Evolutionary conservation across 1,140 invertebrate genomes (phyloP), one percentile per base, ranked within the genome.

Genomic region (Episyrphus balteatus): DNA sequence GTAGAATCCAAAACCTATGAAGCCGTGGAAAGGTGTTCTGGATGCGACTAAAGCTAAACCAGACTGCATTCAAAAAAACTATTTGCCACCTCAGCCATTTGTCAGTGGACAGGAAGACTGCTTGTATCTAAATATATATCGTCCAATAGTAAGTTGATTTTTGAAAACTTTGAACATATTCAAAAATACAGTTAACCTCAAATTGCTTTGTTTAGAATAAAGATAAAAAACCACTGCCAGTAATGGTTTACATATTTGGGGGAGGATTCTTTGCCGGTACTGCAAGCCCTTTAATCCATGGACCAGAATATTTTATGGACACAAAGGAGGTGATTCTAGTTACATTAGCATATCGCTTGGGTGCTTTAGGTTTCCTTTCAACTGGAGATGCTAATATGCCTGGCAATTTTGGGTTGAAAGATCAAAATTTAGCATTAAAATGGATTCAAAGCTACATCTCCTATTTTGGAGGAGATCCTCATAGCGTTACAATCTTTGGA

Each of bases 41-140:
- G 52, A 68, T 54, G 66, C 60, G 14, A 58, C 50, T 34, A 6
- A 12, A 5, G 38, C 56, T 8, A 62, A 55, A 43, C 3, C 42
- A 12, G 60, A 64, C 39, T 68, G 66, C 45, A 55, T 66, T 43
- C 66, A 68, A 48, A 66, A 66, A 51, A 68, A 68, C 49, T 61
- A 60, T 49, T 48, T 68, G 14, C 8, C 68, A 36, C 61, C 61
- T 2, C 55, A 49, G 18, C 60, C 61, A 0, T 11, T 47, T 0
- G 49, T 66, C 18, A 51, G 53, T 11, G 71, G 70, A 12, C 36
- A 52, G 2, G 79, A 81, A 58, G 78, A 82, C 57, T 82, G 80
- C 51, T 61, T 81, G 0, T 80, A 75, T 52, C 55, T 81, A 12
- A 81, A 81, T 54, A 70, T 82, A 14, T 81, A 78, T 61, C 61